Evolutionary conservation across 1,140 invertebrate species (phyloP).

Genomic region (Trachymyrmex cornetzi): DNA sequence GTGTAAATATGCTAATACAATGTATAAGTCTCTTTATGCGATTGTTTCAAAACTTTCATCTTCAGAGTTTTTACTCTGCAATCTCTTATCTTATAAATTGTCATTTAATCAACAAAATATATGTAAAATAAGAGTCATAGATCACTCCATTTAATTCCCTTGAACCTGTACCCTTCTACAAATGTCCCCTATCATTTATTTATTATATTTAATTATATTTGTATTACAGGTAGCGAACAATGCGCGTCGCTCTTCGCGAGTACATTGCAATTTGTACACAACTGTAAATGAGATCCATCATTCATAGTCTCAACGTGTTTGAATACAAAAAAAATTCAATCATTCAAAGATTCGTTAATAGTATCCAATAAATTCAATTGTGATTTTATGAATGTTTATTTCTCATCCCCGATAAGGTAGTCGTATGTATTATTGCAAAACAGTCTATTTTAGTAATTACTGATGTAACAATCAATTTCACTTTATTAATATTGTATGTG

Average conservation of each 20-base stretch:
- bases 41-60: too few relatives aligned
- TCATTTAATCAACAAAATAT: too few relatives aligned
- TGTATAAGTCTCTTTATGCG: too few relatives aligned
- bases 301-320: too few relatives aligned
- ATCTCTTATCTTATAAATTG: too few relatives aligned
- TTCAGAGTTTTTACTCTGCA: too few relatives aligned
- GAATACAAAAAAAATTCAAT: slow-evolving; percentile 28
- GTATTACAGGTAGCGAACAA: slow-evolving; percentile 11
- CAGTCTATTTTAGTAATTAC: slow-evolving; percentile 9
- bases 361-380: slow-evolving; percentile 5
- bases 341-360: slow-evolving; percentile 33
- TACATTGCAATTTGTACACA: slow-evolving; percentile 22
- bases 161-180: neutral
- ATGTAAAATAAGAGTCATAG: too few relatives aligned
- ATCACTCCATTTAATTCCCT: too few relatives aligned
- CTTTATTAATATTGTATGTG: neutral
- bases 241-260: neutral
- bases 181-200: neutral
- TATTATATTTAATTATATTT: slow-evolving; percentile 32
- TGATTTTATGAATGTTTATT: slow-evolving; percentile 16
- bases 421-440: neutral
- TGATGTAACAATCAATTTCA: slow-evolving; percentile 2
- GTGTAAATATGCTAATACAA: too few relatives aligned
- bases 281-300: slow-evolving; percentile 33
- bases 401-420: neutral